Evolutionary conservation across 1,140 invertebrate species (phyloP), one percentile per base, ranked within the genome.

Genomic region (Myzus persicae): DNA sequence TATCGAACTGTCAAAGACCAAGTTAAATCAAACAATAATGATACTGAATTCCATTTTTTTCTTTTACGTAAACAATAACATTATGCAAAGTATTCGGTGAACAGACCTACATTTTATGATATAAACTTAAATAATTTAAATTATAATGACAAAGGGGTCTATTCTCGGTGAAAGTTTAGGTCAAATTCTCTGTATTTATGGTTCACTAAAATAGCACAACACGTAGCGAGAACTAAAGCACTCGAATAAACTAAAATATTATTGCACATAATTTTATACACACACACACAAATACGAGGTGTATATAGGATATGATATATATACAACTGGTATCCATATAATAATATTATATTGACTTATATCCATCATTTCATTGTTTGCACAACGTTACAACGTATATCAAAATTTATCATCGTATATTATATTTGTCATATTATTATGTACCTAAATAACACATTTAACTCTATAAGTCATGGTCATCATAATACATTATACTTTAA

Each of bases 181-280:
- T 76, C 59, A 36, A 76, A 76, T 76, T 76, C 59, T 76, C 31
- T 76, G n/a, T 76, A 76, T 76, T 76, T 67, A 67, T 67, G 26
- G 59, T 67, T 76, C n/a, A 76, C n/a, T 76, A 76, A 76, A 76
- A 76, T 76, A 76, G 31, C 31, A 67, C 59, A n/a, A 67, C 59
- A n/a, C 59, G 59, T 76, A 76, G 59, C n/a, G 59, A 18, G 59
- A 76, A 76, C 59, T 76, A 76, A 76, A 76, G 59, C 31, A 76
- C 59, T 76, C n/a, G 59, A 76, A 76, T 76, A n/a, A 76, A 76
- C 59, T 76, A 76, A 76, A 76, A n/a, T 76, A 76, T 76, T 76
- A 76, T 6, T 76, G 31, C n/a, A 76, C 59, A 76, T 76, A 76
- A 76, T n/a, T 67, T 18, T 67, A 67, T 67, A 67, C 31, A 20